Conservation (phyloP, 1,140 invertebrate species). For the Drosophila melanogaster region DNA sequence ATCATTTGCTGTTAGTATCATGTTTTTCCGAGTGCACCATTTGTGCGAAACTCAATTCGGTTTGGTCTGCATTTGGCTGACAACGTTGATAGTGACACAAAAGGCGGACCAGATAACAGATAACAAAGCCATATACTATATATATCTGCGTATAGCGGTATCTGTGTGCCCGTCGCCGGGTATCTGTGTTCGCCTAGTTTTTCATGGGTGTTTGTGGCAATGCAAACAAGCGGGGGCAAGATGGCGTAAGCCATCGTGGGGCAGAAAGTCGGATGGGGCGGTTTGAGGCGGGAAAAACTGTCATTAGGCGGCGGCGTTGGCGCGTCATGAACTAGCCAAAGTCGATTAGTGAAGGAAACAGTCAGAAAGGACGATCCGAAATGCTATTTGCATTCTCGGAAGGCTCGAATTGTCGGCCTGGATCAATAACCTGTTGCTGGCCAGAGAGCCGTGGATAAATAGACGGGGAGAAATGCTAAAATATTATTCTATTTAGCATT, state of each 20-base stretch:
- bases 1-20: not conserved
- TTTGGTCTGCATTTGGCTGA: slow-evolving; percentile 53
- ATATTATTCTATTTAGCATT: slow-evolving; percentile 30
- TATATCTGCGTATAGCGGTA: slow-evolving; percentile 2
- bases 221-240: slow-evolving; percentile 58
- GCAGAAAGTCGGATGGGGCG: slow-evolving; percentile 10
- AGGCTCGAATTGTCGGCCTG: slow-evolving; percentile 34
- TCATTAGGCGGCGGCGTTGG: slow-evolving; percentile 61
- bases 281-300: slow-evolving; percentile 35
- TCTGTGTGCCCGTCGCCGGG: not conserved
- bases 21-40: slow-evolving; percentile 14
- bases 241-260: slow-evolving; percentile 41
- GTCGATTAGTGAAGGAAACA: slow-evolving; percentile 64
- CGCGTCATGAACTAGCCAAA: slow-evolving; percentile 68
- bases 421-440: slow-evolving; percentile 77
- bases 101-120: slow-evolving; percentile 60
- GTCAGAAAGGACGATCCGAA: slow-evolving; percentile 6
- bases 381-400: slow-evolving; percentile 40
- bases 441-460: not conserved
- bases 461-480: too few relatives aligned
- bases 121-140: slow-evolving; percentile 49
- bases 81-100: slow-evolving; percentile 56
- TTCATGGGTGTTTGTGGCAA: slow-evolving; percentile 18
- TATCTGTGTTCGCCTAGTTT: slow-evolving; percentile 1
- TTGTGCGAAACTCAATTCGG: slow-evolving; percentile 47